Evolutionary conservation across 2,888 invertebrate genomes (phyloP), one percentile per base, ranked within the genome.

Genomic region (Drosophila prostipennis): DNA sequence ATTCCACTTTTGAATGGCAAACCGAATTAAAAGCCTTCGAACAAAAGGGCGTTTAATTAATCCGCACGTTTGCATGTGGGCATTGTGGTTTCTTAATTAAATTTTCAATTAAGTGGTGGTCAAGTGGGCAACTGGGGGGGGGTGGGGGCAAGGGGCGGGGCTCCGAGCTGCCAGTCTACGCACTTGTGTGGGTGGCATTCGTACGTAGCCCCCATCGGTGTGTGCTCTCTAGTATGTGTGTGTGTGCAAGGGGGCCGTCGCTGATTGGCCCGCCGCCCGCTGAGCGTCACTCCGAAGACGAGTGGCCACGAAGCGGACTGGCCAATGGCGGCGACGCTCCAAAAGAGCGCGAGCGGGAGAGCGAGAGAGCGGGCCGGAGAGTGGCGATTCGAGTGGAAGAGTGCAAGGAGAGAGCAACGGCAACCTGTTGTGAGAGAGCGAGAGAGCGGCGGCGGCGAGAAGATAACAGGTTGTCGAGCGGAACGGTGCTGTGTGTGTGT

Each of bases 391-490:
- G 42, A 42, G 42, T 42, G 42, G 23, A 42, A 42, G 42, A 42
- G 42, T n/a, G 37, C n/a, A 5, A 6, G 42, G 13, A 16, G 49
- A 40, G 56, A 51, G 51, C 16, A 16, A 3, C 16, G 10, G 53
- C 55, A 56, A 56, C 55, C 48, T 48, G 55, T 56, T 48, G 55
- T 26, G 19, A 19, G 19, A 19, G 11, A 6, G 26, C 2, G 26
- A n/a, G 56, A 19, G 39, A 14, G 52, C 6, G 23, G n/a, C 10
- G 23, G 6, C n/a, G 45, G 6, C 10, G 45, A 29, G 19, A 11
- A 32, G 49, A 49, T 36, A 57, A 58, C 57, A 58, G 57, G 57
- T 58, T 54, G 53, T 52, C 57, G 39, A 32, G 53, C 19, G 52
- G 52, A 16, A 42, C 19, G 11, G 11, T 42, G 42, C 29, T 29